These are phyloP conservation scores for Palythoa grandiflora DNA, from an alignment of 92 coral and sea anemone genomes.

Conservation along the genomic window DNA sequence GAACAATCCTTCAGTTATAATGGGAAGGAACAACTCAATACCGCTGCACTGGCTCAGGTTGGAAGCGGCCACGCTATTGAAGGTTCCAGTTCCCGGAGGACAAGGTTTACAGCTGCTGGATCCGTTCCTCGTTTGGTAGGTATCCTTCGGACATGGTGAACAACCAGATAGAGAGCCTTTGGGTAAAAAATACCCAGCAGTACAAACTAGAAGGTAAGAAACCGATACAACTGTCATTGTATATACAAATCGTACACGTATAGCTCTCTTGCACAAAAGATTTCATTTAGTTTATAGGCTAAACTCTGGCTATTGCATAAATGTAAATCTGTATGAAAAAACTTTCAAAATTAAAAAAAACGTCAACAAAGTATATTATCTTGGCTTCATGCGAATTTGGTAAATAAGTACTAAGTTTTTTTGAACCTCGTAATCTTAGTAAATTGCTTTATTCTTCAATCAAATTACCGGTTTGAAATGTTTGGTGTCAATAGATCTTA, in stretches of 20 bases:
- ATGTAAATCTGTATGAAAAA: neutral
- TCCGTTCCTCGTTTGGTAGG: neutral
- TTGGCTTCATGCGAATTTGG: too few species aligned
- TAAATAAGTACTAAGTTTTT: too few species aligned
- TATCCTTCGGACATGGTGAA: neutral
- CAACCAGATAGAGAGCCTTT: neutral
- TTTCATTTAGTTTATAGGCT: neutral
- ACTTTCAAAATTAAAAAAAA: neutral
- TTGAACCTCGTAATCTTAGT: too few species aligned
- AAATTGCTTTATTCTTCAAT: too few species aligned
- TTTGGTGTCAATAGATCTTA: too few species aligned
- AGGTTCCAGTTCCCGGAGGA: constrained; percentile 10
- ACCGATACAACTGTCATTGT: neutral
- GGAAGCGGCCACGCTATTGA: neutral
- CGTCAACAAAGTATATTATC: too few species aligned
- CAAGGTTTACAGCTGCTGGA: neutral
- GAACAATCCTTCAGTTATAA: neutral
- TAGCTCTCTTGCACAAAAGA: neutral
- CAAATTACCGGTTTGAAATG: too few species aligned
- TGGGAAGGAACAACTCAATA: neutral
- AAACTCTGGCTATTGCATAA: neutral
- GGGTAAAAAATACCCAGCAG: neutral
- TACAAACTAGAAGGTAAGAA: constrained; percentile 8
- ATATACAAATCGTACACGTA: neutral
- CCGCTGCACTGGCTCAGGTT: constrained; percentile 29